Conservation (phyloP, 2,888 invertebrate species). For the Ligdia adustata region DNA sequence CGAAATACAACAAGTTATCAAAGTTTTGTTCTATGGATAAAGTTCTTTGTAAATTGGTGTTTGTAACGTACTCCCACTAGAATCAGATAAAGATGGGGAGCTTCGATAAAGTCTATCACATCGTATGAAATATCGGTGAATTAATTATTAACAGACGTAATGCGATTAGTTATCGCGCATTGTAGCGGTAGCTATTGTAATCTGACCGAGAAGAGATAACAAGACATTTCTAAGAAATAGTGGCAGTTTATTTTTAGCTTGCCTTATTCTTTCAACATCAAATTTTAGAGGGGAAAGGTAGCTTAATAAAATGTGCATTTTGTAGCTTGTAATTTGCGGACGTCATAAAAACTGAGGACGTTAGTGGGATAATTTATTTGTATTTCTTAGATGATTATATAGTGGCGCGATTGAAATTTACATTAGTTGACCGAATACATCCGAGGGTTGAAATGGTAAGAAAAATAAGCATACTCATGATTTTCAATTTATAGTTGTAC, state of each 20-base stretch:
- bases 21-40: constrained; percentile 18
- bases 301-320: too few relatives aligned
- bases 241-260: constrained; percentile 24
- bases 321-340: too few relatives aligned
- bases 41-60: constrained; percentile 49
- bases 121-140: constrained; percentile 70
- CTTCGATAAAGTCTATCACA: constrained; percentile 69
- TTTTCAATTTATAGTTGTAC: too few relatives aligned
- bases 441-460: too few relatives aligned
- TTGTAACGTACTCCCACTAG: constrained; percentile 50
- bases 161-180: constrained; percentile 70
- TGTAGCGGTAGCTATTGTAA: constrained; percentile 65
- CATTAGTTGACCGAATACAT: too few relatives aligned
- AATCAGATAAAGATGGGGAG: constrained; percentile 63
- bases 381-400: too few relatives aligned
- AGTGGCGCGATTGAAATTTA: too few relatives aligned
- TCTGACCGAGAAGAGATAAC: constrained; percentile 50
- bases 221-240: constrained; percentile 34
- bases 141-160: constrained; percentile 73
- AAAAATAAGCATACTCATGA: too few relatives aligned
- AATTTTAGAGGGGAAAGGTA: constrained; percentile 2
- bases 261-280: constrained; percentile 5
- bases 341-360: too few relatives aligned
- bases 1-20: constrained; percentile 13
- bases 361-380: too few relatives aligned